Evolutionary conservation across 2,113 vertebrate genomes (phyloP), one percentile per base, ranked within the genome.

Genomic region (Phrynocephalus versicolor): DNA sequence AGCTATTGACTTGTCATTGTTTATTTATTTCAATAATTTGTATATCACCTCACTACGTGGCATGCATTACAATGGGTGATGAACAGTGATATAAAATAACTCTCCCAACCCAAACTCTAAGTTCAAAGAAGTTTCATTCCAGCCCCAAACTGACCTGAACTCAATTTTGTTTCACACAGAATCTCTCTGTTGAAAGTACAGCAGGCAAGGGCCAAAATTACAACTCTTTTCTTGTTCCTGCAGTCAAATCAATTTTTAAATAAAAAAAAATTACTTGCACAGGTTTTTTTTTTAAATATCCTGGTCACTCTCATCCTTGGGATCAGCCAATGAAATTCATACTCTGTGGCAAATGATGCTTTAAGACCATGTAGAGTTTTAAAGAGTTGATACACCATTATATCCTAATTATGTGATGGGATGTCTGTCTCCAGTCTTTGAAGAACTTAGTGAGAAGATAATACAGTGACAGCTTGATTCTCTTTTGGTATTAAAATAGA

Each of bases 401-500:
- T 55, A 35, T 79, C 81, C 65, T 81, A 74, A 74, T 81, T 55
- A 81, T 30, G 60, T 64, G 62, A 6, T 57, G 51, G 60, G 39
- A 14, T 74, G 57, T 71, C 67, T 79, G 15, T 81, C 39, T 79
- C 37, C 65, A 79, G n/a, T 79, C 67, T 79, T 55, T 45, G 39
- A 14, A 62, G 79, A 79, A 62, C 27, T 73, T 45, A 85, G 37
- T 62, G 21, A 79, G 84, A 79, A 60, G 23, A 39, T 79, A 27
- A 62, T 74, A 64, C 51, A 51, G 58, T 74, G 60, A 57, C 58
- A 74, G 70, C 23, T 81, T 65, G 73, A 65, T 81, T 58, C 41
- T 51, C 57, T 73, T 72, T 55, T 80, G 70, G 25, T 65, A 86
- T 81, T 86, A 81, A 81, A 64, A 74, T 35, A 55, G 70, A 67